A percentile compares a stretch with the other conserved stretches of the same genome.
phyloP scores from a whole-genome alignment of 2,113 vertebrate species.

The Psittacula cyanocephala region DNA sequence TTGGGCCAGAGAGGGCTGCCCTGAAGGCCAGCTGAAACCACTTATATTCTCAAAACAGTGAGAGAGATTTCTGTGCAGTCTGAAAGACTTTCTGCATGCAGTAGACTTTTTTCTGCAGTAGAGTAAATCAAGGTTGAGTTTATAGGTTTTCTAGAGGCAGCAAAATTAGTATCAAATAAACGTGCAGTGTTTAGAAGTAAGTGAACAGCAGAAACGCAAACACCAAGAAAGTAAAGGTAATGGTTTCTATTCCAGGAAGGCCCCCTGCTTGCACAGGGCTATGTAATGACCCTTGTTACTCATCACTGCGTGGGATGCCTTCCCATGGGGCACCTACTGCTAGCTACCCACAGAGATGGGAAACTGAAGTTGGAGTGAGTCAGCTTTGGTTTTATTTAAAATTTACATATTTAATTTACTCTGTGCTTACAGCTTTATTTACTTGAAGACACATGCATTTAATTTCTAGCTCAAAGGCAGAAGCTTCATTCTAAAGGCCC shows the following conservation, averaged over 20 bases:
- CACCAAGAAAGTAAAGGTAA: neutral
- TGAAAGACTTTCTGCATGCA: neutral
- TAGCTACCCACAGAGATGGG: neutral
- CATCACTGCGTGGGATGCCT: neutral
- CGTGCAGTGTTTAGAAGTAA: neutral
- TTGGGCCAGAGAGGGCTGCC: neutral
- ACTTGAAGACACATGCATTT: neutral
- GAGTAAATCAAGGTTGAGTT: neutral
- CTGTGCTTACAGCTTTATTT: neutral
- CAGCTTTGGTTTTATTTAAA: neutral
- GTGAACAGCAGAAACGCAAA: neutral
- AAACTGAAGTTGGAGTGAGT: neutral
- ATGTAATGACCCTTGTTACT: neutral
- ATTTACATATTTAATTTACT: neutral
- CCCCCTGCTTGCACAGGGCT: neutral
- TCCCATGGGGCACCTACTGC: neutral
- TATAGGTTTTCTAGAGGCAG: neutral
- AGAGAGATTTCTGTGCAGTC: neutral
- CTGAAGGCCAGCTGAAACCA: neutral
- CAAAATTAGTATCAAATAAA: neutral
- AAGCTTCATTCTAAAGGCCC: neutral
- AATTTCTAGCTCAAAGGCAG: neutral
- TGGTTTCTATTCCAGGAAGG: neutral
- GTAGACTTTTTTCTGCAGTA: neutral
- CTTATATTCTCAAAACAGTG: neutral